Conservation (phyloP, 2,113 vertebrate species). For the Pampusana beccarii region DNA sequence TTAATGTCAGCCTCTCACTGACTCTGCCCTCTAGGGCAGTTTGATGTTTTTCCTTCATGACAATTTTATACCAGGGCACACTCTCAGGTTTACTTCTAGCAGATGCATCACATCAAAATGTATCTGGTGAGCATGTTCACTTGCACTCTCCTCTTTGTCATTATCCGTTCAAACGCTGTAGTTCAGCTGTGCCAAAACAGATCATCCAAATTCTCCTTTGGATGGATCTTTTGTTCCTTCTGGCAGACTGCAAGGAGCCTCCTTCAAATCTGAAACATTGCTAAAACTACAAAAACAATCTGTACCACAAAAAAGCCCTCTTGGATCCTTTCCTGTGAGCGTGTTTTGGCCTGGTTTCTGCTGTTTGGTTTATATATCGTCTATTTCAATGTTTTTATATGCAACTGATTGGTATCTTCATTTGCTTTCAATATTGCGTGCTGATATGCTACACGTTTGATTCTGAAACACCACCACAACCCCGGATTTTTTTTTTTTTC, state of each 20-base stretch:
- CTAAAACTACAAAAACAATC: conserved; percentile 17
- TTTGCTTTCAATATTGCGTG: neutral
- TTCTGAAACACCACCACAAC: neutral
- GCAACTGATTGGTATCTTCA: neutral
- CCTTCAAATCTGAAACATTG: neutral
- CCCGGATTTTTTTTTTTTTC: neutral
- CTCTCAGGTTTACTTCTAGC: neutral
- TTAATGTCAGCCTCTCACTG: neutral
- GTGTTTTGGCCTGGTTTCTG: neutral
- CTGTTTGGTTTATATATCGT: neutral
- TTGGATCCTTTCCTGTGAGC: neutral
- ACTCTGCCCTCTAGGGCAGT: neutral
- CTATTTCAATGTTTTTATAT: neutral
- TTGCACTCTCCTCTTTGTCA: neutral
- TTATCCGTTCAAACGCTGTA: neutral
- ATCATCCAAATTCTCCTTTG: neutral
- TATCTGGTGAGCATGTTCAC: neutral
- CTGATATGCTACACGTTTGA: neutral
- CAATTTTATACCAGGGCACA: neutral
- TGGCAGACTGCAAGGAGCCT: conserved; percentile 14
- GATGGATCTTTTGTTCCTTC: neutral
- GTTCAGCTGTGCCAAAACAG: neutral
- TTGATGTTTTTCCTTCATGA: neutral
- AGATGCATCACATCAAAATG: neutral
- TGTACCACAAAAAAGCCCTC: neutral